Evolutionary conservation across 2,888 invertebrate genomes (phyloP).

Genomic region (Agrochola lota): DNA sequence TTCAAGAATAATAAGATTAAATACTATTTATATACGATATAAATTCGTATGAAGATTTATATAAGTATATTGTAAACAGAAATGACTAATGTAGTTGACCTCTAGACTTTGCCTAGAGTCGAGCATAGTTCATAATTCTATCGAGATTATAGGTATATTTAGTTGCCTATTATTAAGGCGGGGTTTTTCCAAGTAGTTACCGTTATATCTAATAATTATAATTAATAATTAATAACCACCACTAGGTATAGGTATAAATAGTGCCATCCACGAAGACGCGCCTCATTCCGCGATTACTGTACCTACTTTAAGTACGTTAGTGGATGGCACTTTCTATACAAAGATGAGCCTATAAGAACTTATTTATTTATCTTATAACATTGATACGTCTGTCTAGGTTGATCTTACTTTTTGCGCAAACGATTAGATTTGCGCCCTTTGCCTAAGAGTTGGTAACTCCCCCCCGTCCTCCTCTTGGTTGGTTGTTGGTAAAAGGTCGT

Average conservation of each 20-base stretch:
- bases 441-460: no score
- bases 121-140: neutral
- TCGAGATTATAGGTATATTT: neutral
- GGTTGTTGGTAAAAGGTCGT: no score
- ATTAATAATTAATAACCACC: neutral
- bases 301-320: no score
- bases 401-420: no score
- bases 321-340: no score
- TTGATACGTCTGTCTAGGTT: neutral
- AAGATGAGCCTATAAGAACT: no score
- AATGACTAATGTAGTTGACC: neutral
- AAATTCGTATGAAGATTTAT: neutral
- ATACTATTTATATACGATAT: neutral
- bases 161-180: neutral
- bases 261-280: no score
- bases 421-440: no score
- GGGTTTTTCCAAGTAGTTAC: neutral
- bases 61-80: neutral
- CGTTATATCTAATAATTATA: neutral
- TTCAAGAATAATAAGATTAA: constrained; percentile 5
- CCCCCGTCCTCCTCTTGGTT: no score
- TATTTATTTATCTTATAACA: no score
- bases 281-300: no score
- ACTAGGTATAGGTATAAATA: no score
- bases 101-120: neutral